Evolutionary conservation across 2,797 vertebrate species (phyloP).

Genomic region (Botia almorhae): DNA sequence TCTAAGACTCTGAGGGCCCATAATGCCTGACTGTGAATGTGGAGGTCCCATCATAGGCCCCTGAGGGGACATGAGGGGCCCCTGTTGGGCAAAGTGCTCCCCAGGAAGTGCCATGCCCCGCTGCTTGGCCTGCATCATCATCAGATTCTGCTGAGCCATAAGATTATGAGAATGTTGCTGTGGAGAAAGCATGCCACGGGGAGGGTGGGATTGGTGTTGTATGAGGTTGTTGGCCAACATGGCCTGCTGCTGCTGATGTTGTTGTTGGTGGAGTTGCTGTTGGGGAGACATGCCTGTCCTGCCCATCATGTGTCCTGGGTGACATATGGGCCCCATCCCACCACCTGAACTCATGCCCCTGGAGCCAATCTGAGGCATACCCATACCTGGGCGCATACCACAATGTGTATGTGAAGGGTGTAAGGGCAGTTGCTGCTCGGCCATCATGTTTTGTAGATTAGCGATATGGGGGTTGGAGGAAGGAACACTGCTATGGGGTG

Average conservation of each 20-base stretch:
- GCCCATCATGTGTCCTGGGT: slow-evolving; percentile 92
- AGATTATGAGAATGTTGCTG: slow-evolving; percentile 91
- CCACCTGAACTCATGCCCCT: slow-evolving; percentile 69
- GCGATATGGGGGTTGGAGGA: slow-evolving; percentile 88
- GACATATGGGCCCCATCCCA: slow-evolving; percentile 80
- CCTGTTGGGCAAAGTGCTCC: slow-evolving; percentile 90
- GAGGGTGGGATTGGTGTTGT: slow-evolving; percentile 77
- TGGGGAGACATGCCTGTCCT: slow-evolving; percentile 91
- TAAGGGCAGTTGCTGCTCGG: slow-evolving; percentile 85
- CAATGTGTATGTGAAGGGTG: slow-evolving; percentile 75
- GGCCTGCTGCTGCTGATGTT: slow-evolving; percentile 79
- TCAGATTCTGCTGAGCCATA: slow-evolving; percentile 95
- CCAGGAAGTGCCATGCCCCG: slow-evolving; percentile 86
- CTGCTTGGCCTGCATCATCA: slow-evolving; percentile 97
- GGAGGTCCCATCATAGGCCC: slow-evolving; percentile 90
- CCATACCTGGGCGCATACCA: slow-evolving; percentile 83
- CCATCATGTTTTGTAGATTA: slow-evolving; percentile 99
- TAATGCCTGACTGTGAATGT: slow-evolving; percentile 89
- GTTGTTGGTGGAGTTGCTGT: slow-evolving; percentile 73
- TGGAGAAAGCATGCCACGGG: slow-evolving; percentile 83
- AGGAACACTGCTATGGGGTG: slow-evolving; percentile 75
- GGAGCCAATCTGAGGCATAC: slow-evolving; percentile 70
- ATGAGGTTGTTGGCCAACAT: slow-evolving; percentile 87
- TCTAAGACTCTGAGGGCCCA: slow-evolving; percentile 91
- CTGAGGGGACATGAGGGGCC: slow-evolving; percentile 89